phyloP scores from a whole-genome alignment of 2,888 invertebrate genomes.

The Rhingia rostrata region DNA sequence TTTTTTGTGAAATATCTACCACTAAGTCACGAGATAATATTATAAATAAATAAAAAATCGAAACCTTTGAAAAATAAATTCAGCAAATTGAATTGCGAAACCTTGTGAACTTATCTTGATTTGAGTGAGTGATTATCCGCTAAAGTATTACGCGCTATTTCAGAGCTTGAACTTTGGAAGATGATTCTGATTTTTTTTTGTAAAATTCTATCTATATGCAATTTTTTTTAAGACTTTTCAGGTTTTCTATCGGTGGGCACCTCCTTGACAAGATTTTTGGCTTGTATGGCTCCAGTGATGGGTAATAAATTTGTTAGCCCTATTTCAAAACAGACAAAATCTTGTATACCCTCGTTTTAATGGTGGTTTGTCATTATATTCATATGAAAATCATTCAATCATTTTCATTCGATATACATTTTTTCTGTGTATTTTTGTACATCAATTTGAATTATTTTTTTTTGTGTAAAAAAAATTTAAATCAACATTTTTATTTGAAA shows the following conservation, averaged over 20 bases:
- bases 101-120: conserved; percentile 27
- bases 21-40: conserved; percentile 12
- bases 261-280: conserved; percentile 81
- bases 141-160: background rate
- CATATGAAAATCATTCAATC: conserved; percentile 20
- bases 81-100: background rate
- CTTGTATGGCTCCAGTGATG: conserved; percentile 83
- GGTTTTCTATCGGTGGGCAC: conserved; percentile 77
- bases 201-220: background rate
- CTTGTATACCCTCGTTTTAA: conserved; percentile 20
- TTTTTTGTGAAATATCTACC: background rate
- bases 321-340: conserved; percentile 1
- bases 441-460: conserved; percentile 21
- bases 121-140: conserved; percentile 6
- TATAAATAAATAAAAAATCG: background rate
- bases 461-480: conserved; percentile 46
- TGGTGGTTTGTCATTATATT: conserved; percentile 51
- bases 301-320: conserved; percentile 78
- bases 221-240: conserved; percentile 76
- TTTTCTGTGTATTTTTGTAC: conserved; percentile 23
- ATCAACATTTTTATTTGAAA: conserved; percentile 35
- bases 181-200: background rate
- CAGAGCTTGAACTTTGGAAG: conserved; percentile 11
- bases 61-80: background rate
- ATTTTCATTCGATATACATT: conserved; percentile 21